A percentile compares a stretch with the other conserved stretches of the same genome.
These are phyloP conservation scores for Pollimyrus isidori DNA, from an alignment of 2,113 vertebrate species.

Conservation along the genomic window DNA sequence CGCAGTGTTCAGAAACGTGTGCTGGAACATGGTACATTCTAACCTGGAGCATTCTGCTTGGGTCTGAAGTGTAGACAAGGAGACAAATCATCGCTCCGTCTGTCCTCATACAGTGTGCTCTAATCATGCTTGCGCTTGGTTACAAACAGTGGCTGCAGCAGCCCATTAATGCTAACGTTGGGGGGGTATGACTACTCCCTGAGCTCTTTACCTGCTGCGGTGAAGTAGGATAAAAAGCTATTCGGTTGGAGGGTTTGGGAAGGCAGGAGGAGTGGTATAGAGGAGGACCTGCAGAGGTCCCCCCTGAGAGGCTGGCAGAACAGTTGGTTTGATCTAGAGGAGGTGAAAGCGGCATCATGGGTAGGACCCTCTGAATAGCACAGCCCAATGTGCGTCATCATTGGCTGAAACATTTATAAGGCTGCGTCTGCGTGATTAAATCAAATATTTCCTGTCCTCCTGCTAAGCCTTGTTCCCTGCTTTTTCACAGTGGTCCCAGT, in stretches of 20 bases:
- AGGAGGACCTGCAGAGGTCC: neutral
- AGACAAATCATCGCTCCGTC: neutral
- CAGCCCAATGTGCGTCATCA: neutral
- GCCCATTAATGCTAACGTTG: neutral
- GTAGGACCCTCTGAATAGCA: neutral
- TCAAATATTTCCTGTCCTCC: slow-evolving; percentile 5
- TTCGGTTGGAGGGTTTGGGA: neutral
- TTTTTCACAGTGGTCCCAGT: neutral
- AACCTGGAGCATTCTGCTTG: neutral
- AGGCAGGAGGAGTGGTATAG: neutral
- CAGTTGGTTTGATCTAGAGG: neutral
- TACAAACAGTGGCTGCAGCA: neutral
- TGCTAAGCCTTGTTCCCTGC: neutral
- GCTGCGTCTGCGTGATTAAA: neutral
- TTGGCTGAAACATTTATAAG: slow-evolving; percentile 8
- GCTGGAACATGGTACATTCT: neutral
- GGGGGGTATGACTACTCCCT: neutral
- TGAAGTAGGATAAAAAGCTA: neutral
- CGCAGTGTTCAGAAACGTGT: neutral
- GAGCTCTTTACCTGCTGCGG: neutral
- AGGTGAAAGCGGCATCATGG: neutral
- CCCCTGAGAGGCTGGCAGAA: neutral
- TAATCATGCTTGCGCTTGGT: neutral
- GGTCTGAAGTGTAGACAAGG: neutral
- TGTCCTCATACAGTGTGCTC: neutral